Percentiles rank a stretch among this genome's conserved stretches.
These are phyloP conservation scores for Drosophila diplacantha DNA, from an alignment of 2,888 invertebrate species.

Conservation along the genomic window DNA sequence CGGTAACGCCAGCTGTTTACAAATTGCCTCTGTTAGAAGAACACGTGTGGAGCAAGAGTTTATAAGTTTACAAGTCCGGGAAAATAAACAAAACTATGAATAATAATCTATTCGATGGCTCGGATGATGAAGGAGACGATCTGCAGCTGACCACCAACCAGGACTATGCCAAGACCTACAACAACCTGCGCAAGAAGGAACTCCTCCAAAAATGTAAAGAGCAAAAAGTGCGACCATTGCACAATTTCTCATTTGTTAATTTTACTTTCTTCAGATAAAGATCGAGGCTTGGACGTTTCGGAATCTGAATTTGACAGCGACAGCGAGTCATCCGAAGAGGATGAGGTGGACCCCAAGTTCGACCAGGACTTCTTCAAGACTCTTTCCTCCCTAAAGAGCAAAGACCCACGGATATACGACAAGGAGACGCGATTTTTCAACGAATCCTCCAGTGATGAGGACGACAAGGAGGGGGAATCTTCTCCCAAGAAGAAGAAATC, in stretches of 20 bases:
- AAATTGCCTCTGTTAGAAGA: no score
- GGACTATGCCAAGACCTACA: slow-evolving; percentile 90
- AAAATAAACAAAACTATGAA: slow-evolving; percentile 53
- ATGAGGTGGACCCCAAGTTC: slow-evolving; percentile 73
- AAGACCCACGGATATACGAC: slow-evolving; percentile 94
- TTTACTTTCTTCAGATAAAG: slow-evolving; percentile 63
- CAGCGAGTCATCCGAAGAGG: slow-evolving; percentile 72
- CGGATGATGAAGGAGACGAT: slow-evolving; percentile 79
- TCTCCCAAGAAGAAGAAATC: slow-evolving; percentile 73
- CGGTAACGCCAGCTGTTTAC: not conserved
- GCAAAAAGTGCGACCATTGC: not conserved
- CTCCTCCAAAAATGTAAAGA: slow-evolving; percentile 86
- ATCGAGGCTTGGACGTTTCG: slow-evolving; percentile 68
- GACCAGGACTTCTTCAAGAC: slow-evolving; percentile 94
- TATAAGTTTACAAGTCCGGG: not conserved
- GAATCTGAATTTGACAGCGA: slow-evolving; percentile 73
- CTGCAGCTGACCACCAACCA: slow-evolving; percentile 84
- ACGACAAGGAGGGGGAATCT: slow-evolving; percentile 35
- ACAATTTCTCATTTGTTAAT: not conserved
- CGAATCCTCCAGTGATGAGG: slow-evolving; percentile 70
- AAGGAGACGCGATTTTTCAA: slow-evolving; percentile 85
- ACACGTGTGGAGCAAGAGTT: slow-evolving; percentile 21
- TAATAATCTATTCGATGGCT: slow-evolving; percentile 73
- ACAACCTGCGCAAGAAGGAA: slow-evolving; percentile 90
- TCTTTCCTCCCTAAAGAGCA: slow-evolving; percentile 89